Conservation (phyloP, 2,797 vertebrate species). For the Gymnothorax reevesii region DNA sequence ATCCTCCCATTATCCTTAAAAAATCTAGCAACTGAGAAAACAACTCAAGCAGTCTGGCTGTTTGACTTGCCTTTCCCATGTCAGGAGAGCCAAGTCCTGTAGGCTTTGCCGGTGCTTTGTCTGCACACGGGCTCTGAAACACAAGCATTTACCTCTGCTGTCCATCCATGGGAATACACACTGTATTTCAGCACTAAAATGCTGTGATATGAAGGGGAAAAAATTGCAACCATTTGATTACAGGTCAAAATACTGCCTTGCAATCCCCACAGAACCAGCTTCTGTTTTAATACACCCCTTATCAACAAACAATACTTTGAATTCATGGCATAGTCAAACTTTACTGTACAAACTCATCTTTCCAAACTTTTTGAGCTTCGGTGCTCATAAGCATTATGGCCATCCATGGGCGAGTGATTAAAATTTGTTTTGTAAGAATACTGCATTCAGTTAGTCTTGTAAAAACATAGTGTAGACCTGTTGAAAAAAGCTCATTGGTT, state of each 20-base stretch:
- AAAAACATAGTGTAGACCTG: background rate
- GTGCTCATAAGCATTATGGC: background rate
- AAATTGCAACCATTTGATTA: background rate
- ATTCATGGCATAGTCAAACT: background rate
- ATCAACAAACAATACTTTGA: background rate
- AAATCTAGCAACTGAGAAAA: background rate
- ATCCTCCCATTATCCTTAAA: background rate
- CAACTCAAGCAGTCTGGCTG: conserved; percentile 42
- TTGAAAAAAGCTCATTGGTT: background rate
- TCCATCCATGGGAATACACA: background rate
- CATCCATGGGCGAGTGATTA: background rate
- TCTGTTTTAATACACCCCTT: background rate
- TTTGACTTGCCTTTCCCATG: background rate
- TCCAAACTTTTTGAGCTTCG: background rate
- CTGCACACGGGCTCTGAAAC: background rate
- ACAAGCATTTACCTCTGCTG: background rate
- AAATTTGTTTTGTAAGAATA: background rate
- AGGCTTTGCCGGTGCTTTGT: background rate
- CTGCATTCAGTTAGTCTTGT: background rate
- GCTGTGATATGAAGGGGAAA: background rate
- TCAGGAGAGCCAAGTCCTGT: background rate
- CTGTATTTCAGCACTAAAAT: background rate
- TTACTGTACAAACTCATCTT: background rate
- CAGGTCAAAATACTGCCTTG: background rate
- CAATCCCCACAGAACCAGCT: background rate